Evolutionary conservation across 2,113 vertebrate species (phyloP), one percentile per base, ranked within the genome.

Genomic region (Hirundichthys speculiger): DNA sequence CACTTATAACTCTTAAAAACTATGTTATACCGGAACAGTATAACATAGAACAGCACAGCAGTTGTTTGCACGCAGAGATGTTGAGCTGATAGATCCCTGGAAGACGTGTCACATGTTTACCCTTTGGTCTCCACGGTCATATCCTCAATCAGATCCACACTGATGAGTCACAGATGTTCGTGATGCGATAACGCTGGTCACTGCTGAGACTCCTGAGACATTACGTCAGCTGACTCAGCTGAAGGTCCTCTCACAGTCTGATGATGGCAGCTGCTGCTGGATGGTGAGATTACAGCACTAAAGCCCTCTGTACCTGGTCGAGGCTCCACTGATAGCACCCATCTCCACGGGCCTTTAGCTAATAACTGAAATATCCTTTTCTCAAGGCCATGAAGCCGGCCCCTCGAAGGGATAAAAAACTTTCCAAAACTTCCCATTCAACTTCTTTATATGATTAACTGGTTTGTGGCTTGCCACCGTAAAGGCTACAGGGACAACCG

Each of bases 251-350:
- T 50, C 24, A 48, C 20, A 21, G 51, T 55, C 18, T 67, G 74
- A 66, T 55, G 56, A 62, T 25, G 56, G 40, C 24, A 18, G 10
- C 11, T 30, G 24, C 46, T 48, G n/a, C 57, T 60, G 46, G 34
- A 13, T 30, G 41, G 39, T 21, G 55, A 20, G 64, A 76, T 66
- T 69, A 60, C 42, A 48, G 68, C 66, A 68, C 53, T 71, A 55
- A 75, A 59, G 38, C 45, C 46, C 48, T 52, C 59, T 61, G 58
- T 24, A 61, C 58, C 68, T 75, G 67, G 22, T 24, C 57, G 54
- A 19, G 54, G 43, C 41, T 55, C 25, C 3, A 11, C 66, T 60
- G 62, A 82, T 60, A 63, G 43, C 13, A 2, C 15, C 13, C 47
- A 46, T 46, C 47, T 58, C 8, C 18, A 69, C n/a, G n/a, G n/a